Conservation (phyloP, 2,888 invertebrate genomes). For the Dynastes tityus region DNA sequence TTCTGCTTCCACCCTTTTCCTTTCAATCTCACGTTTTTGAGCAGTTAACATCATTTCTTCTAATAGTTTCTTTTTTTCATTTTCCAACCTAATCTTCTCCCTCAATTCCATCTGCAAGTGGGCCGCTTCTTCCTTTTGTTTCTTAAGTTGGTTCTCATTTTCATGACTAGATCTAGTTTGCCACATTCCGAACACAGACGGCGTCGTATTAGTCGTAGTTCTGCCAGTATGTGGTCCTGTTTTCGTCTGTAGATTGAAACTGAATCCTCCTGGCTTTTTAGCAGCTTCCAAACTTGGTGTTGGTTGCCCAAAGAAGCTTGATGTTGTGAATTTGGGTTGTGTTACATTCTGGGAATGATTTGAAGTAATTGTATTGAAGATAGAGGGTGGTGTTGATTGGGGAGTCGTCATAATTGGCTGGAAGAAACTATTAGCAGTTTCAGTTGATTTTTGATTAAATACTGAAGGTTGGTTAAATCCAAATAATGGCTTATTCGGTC, state of each 20-base stretch:
- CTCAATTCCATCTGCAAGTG: conserved; percentile 57
- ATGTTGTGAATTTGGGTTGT: background rate
- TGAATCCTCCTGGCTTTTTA: conserved; percentile 23
- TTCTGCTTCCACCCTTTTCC: conserved; percentile 28
- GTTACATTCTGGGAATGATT: too few relatives aligned
- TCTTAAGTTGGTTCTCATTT: conserved; percentile 1
- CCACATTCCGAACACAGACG: conserved; percentile 51
- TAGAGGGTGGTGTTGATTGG: background rate
- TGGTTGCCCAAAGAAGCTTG: background rate
- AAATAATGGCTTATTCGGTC: background rate
- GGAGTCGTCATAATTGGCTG: background rate
- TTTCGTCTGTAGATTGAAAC: conserved; percentile 8
- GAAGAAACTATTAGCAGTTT: background rate
- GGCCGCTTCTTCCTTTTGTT: conserved; percentile 33
- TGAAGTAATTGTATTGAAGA: background rate
- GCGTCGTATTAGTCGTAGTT: conserved; percentile 51
- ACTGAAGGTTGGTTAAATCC: background rate
- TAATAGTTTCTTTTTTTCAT: conserved; percentile 52
- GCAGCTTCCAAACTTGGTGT: background rate
- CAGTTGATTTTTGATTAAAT: background rate
- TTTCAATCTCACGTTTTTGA: conserved; percentile 42
- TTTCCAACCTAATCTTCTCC: conserved; percentile 38
- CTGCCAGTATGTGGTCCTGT: background rate
- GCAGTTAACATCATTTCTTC: conserved; percentile 53
- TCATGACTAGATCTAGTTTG: background rate